A percentile compares a stretch with the other conserved stretches of the same genome.
Conservation (phyloP, 2,113 vertebrate genomes). For the Corythaixoides concolor region DNA sequence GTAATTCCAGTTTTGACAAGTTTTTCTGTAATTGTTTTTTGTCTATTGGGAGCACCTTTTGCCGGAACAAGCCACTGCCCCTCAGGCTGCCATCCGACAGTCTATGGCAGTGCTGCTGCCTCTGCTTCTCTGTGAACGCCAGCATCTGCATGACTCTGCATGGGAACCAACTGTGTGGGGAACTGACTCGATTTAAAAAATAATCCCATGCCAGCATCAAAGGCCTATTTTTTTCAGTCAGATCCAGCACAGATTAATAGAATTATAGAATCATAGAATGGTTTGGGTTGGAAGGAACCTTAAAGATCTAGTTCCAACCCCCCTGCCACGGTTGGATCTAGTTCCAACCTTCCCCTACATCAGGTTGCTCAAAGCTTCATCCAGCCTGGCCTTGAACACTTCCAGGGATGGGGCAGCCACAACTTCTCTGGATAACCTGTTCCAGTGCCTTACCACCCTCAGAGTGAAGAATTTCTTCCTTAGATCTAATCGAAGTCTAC, state of each 20-base stretch:
- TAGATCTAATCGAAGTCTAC: too few relatives aligned
- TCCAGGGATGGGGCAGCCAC: too few relatives aligned
- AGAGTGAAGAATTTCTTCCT: too few relatives aligned
- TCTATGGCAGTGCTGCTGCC: background rate
- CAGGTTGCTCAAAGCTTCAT: too few relatives aligned
- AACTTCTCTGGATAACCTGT: too few relatives aligned
- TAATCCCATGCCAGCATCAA: background rate
- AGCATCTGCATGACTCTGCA: fast-evolving
- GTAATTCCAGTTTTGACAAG: conserved; percentile 22
- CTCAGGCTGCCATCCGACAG: background rate
- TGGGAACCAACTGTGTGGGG: fast-evolving
- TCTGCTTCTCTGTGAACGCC: background rate
- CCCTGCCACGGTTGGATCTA: too few relatives aligned
- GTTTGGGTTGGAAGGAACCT: too few relatives aligned
- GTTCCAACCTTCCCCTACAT: too few relatives aligned
- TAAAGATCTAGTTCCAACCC: too few relatives aligned
- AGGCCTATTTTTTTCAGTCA: background rate
- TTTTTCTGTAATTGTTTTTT: background rate
- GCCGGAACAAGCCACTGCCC: background rate
- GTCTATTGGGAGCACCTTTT: background rate
- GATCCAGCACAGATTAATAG: background rate
- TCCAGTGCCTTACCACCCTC: too few relatives aligned
- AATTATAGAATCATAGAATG: too few relatives aligned
- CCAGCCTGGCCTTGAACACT: too few relatives aligned
- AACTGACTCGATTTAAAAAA: background rate